phyloP scores from a whole-genome alignment of 1,140 invertebrate species.

The Oreohelix idahoensis region DNA sequence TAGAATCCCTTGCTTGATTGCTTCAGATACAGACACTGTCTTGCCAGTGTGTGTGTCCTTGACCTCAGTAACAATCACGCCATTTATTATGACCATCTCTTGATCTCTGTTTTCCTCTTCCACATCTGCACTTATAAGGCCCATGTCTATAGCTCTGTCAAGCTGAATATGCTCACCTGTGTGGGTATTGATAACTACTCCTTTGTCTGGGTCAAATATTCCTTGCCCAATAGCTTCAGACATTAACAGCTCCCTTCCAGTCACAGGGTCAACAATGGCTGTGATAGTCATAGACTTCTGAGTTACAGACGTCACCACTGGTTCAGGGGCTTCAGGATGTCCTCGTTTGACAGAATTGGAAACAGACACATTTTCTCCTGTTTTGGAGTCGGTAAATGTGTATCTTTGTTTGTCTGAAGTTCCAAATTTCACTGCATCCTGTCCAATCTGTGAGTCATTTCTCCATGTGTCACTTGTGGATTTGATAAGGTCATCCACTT shows the following conservation, averaged over 20 bases:
- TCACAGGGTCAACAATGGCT: slow-evolving; percentile 62
- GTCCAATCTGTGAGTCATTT: slow-evolving; percentile 81
- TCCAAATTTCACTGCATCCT: slow-evolving; percentile 81
- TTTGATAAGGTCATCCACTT: slow-evolving; percentile 41
- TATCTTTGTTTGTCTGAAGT: slow-evolving; percentile 76
- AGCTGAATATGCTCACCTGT: slow-evolving; percentile 64
- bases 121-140: slow-evolving; percentile 73
- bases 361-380: slow-evolving; percentile 84
- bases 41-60: slow-evolving; percentile 82
- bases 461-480: slow-evolving; percentile 60
- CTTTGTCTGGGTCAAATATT: slow-evolving; percentile 64
- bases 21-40: slow-evolving; percentile 79
- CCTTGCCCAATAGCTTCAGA: slow-evolving; percentile 87
- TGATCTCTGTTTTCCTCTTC: slow-evolving; percentile 49
- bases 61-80: slow-evolving; percentile 55
- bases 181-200: slow-evolving; percentile 63
- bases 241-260: slow-evolving; percentile 82
- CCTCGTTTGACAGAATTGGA: slow-evolving; percentile 81
- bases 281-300: slow-evolving; percentile 74
- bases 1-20: slow-evolving; percentile 63
- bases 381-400: slow-evolving; percentile 80
- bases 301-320: slow-evolving; percentile 83
- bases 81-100: slow-evolving; percentile 54
- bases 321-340: slow-evolving; percentile 70
- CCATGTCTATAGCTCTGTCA: slow-evolving; percentile 80